phyloP scores from a whole-genome alignment of 2,888 invertebrate species.

The Dorcus hopei region DNA sequence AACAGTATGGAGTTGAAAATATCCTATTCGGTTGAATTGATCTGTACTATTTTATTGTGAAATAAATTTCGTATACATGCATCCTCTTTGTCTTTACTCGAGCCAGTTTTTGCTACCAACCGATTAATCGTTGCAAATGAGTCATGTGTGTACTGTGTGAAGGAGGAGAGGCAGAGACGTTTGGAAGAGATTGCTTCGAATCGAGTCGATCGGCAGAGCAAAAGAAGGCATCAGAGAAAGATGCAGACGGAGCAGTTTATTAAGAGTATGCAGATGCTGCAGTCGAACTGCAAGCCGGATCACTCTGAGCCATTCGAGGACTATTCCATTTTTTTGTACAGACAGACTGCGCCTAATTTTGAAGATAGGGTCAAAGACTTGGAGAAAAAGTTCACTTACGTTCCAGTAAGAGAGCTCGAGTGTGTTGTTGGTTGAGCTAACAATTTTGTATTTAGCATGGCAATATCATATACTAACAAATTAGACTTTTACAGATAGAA shows the following conservation, averaged over 20 bases:
- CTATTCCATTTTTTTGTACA: constrained; percentile 80
- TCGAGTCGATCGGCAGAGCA: constrained; percentile 61
- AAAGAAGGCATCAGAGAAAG: constrained; percentile 66
- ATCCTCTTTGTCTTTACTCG: not conserved
- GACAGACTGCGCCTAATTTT: constrained; percentile 81
- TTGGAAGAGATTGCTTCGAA: constrained; percentile 71
- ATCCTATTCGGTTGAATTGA: constrained; percentile 18
- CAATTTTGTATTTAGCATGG: too few species aligned
- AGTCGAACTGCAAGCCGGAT: constrained; percentile 68
- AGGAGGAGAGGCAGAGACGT: constrained; percentile 73
- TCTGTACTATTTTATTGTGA: constrained; percentile 2
- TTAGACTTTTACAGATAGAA: too few species aligned
- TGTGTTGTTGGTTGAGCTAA: constrained; percentile 7
- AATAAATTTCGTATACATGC: not conserved
- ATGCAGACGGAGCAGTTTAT: constrained; percentile 78
- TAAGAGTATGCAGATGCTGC: constrained; percentile 82
- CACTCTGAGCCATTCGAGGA: constrained; percentile 70
- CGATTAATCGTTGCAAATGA: not conserved
- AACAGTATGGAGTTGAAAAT: constrained; percentile 37
- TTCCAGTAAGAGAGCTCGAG: constrained; percentile 59
- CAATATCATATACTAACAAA: too few species aligned
- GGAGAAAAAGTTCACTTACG: constrained; percentile 68
- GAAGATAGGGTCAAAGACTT: constrained; percentile 80
- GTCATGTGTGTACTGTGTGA: constrained; percentile 25
- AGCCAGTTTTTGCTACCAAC: constrained; percentile 1